phyloP scores from a whole-genome alignment of 2,888 invertebrate genomes.

The Tubulanus polymorphus region DNA sequence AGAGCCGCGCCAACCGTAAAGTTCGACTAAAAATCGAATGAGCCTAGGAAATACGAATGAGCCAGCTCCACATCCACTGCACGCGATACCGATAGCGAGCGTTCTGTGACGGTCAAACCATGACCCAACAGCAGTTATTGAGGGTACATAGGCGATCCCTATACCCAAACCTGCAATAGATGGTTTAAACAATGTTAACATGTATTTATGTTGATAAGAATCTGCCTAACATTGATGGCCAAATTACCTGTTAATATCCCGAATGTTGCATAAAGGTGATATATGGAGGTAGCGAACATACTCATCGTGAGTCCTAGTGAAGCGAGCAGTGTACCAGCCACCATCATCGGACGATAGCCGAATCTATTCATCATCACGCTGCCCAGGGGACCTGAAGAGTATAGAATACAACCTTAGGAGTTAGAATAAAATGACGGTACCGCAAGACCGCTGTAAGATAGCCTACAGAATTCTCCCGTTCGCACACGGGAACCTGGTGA shows the following conservation, averaged over 20 bases:
- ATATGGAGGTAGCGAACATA: constrained; percentile 34
- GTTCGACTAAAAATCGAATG: constrained; percentile 24
- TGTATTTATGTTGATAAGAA: not conserved
- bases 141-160: constrained; percentile 28
- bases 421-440: not conserved
- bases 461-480: no score
- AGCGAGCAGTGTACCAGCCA: constrained; percentile 38
- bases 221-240: not conserved
- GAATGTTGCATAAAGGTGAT: constrained; percentile 40
- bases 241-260: constrained; percentile 40
- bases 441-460: no score
- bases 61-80: constrained; percentile 32
- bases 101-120: constrained; percentile 29
- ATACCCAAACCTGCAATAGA: constrained; percentile 30
- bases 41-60: constrained; percentile 30
- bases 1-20: constrained; percentile 28
- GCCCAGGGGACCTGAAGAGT: constrained; percentile 37
- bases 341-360: constrained; percentile 40
- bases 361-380: constrained; percentile 37
- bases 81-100: constrained; percentile 30
- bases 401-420: not conserved
- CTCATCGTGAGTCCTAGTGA: constrained; percentile 35
- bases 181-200: no score
- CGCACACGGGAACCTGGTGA: no score
- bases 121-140: constrained; percentile 26